Evolutionary conservation across 1,140 invertebrate species (phyloP).

Genomic region (Plutomurus gul): DNA sequence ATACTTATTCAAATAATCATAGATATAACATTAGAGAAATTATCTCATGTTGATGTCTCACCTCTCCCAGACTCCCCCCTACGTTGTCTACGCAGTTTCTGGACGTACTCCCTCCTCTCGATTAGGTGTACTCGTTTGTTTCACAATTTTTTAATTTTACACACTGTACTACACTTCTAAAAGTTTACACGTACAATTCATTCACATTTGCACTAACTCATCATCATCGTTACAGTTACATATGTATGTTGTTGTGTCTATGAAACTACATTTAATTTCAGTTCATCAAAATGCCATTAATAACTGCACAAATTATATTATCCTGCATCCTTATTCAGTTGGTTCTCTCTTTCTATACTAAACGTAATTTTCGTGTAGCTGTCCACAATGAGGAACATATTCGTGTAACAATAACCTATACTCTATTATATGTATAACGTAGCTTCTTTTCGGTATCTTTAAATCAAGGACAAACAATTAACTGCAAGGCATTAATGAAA

Average conservation of each 20-base stretch:
- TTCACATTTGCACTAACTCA: constrained; percentile 23
- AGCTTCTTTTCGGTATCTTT: not conserved
- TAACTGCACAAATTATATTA: too few species aligned
- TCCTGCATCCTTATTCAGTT: not conserved
- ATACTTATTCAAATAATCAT: too few species aligned
- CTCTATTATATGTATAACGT: not conserved
- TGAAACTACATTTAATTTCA: too few species aligned
- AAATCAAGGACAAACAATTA: not conserved
- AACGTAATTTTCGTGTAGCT: constrained; percentile 1
- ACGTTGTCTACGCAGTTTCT: not conserved
- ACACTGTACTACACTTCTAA: not conserved
- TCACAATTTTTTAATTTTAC: not conserved
- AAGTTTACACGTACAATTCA: not conserved
- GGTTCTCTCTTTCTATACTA: not conserved
- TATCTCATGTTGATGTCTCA: too few species aligned
- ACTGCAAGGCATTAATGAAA: too few species aligned
- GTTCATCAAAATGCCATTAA: too few species aligned
- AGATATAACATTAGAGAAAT: not conserved
- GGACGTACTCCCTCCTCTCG: not conserved
- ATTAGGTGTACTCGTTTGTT: constrained; percentile 5
- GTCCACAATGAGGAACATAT: not conserved
- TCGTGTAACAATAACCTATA: too few species aligned
- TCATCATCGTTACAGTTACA: not conserved
- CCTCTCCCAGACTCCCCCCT: not conserved
- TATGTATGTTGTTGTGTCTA: too few species aligned